Evolutionary conservation across 2,888 invertebrate species (phyloP).

Genomic region (Alloplasta piceator): DNA sequence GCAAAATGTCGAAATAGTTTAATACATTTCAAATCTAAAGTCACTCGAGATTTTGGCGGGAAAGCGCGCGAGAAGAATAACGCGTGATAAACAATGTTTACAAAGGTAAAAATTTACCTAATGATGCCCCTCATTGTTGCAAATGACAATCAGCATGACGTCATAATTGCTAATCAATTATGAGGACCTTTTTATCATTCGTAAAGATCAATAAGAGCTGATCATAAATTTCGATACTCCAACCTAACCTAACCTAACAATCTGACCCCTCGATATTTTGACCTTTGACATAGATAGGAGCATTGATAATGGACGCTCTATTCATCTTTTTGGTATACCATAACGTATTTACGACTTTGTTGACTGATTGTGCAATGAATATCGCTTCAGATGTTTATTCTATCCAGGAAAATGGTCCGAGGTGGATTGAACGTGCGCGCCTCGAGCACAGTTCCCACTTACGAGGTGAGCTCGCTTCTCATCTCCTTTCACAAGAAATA

Average conservation of each 20-base stretch:
- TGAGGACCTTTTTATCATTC: background rate
- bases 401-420: slow-evolving; percentile 70
- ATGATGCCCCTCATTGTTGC: background rate
- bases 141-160: background rate
- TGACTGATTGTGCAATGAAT: slow-evolving; percentile 56
- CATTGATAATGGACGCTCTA: background rate
- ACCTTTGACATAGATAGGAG: slow-evolving; percentile 39
- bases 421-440: slow-evolving; percentile 56
- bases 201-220: background rate
- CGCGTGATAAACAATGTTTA: slow-evolving; percentile 20
- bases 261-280: slow-evolving; percentile 22
- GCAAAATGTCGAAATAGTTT: too few species aligned
- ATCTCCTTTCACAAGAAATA: too few species aligned
- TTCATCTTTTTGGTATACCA: slow-evolving; percentile 4
- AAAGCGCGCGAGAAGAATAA: background rate
- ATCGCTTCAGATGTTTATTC: slow-evolving; percentile 69
- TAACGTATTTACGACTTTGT: slow-evolving; percentile 5
- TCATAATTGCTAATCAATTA: background rate
- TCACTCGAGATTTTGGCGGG: too few species aligned
- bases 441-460: slow-evolving; percentile 56
- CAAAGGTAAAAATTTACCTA: slow-evolving; percentile 23
- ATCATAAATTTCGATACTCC: background rate
- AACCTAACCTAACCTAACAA: slow-evolving; percentile 22
- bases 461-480: slow-evolving; percentile 71
- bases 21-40: too few species aligned